Base-by-base conservation (phyloP, 2,797 vertebrate genomes). In the Enoplosus armatus region DNA sequence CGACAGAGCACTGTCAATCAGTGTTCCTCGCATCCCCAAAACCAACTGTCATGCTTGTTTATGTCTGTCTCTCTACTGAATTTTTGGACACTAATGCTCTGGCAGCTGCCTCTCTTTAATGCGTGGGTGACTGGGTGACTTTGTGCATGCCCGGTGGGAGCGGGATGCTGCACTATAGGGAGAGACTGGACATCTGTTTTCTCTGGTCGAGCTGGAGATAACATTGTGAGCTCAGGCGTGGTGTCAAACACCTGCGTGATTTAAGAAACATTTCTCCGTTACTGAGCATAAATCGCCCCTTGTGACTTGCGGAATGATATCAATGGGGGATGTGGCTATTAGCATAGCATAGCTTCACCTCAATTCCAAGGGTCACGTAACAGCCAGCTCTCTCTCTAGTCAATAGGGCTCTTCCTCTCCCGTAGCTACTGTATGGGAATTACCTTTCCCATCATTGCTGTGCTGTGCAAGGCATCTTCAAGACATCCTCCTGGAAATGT, bases 1-100 rank as follows among this genome's bases (percentile, higher is more conserved):
- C 91, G 87, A 95, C 93, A 88, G 94, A 94, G 91, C 84, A 68
- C 94, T 94, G 95, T 95, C 94, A 95, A 94, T 95, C 95, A 95
- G 88, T 69, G 79, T 87, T 91, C 83, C 86, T 88, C 26, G 78
- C 90, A 91, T 88, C 91, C 90, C 90, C 85, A 89, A 93, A 93
- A 92, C 89, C 86, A 89, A 91, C 92, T 92, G 90, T 93, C 94
- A 93, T 82, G 90, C 90, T 92, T 95, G 92, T 96, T 95, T 95
- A 90, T 87, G 87, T 93, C 86, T 75, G 82, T 81, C 79, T 92
- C 88, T 88, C 81, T 39, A 41, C 75, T 68, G 87, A 91, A 87
- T 85, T 91, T 91, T 80, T 86, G 86, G 90, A 91, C 92, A 84
- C 87, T 90, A 91, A 93, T 92, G 90, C 89, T 93, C 85, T 75